phyloP scores from a whole-genome alignment of 2,113 vertebrate genomes.

The Grammatotria lemairii region DNA sequence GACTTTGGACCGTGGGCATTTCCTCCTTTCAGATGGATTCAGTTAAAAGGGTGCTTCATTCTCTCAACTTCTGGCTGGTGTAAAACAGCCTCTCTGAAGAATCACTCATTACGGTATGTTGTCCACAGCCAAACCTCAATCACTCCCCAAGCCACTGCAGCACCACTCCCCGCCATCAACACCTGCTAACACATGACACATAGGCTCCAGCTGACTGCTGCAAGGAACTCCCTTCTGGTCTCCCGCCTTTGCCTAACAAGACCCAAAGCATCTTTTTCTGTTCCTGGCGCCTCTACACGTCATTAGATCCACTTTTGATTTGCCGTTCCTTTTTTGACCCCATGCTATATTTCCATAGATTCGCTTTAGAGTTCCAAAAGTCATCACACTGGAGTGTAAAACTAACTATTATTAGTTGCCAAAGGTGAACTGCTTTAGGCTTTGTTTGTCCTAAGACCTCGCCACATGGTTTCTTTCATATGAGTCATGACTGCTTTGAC shows the following conservation, averaged over 20 bases:
- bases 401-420: conserved; percentile 26
- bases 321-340: neutral
- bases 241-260: conserved; percentile 15
- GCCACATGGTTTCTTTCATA: conserved; percentile 37
- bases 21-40: conserved; percentile 21
- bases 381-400: conserved; percentile 9
- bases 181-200: conserved; percentile 51
- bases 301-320: neutral
- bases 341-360: neutral
- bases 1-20: conserved; percentile 27
- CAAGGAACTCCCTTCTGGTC: neutral
- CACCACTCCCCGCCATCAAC: conserved; percentile 47
- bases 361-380: neutral
- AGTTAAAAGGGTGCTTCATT: conserved; percentile 11
- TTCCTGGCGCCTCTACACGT: neutral
- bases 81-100: conserved; percentile 14
- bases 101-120: conserved; percentile 40
- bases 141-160: conserved; percentile 2
- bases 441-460: conserved; percentile 25
- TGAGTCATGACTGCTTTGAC: conserved; percentile 29
- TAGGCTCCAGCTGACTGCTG: neutral
- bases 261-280: conserved; percentile 5
- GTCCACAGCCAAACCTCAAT: conserved; percentile 19
- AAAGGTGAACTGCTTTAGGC: conserved; percentile 9
- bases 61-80: conserved; percentile 10